Percentiles rank a stretch among this genome's conserved stretches.
Conservation (phyloP, 2,797 vertebrate genomes). For the Macropodus opercularis region DNA sequence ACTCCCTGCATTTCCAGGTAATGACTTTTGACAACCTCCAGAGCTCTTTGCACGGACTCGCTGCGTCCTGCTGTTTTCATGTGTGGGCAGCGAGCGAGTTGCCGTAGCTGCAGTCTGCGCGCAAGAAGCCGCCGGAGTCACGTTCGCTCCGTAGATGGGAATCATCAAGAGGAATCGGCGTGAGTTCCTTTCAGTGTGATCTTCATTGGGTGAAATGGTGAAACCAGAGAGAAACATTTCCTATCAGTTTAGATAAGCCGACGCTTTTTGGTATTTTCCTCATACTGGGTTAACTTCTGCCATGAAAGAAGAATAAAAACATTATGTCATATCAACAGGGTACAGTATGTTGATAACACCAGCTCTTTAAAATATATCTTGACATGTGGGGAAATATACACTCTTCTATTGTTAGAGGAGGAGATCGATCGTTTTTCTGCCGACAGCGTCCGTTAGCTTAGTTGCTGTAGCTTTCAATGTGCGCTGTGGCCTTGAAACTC, state of each 20-base stretch:
- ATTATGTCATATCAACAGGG: background rate
- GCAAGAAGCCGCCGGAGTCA: conserved; percentile 13
- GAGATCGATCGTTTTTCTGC: background rate
- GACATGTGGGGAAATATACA: background rate
- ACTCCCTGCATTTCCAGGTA: conserved; percentile 1
- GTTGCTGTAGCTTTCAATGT: too few relatives aligned
- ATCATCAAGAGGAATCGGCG: conserved; percentile 34
- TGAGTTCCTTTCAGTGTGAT: conserved; percentile 4
- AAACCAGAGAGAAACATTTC: background rate
- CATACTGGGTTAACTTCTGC: background rate
- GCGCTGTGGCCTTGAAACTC: background rate
- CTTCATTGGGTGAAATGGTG: conserved; percentile 5
- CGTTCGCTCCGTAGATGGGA: conserved; percentile 12
- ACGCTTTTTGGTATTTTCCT: background rate
- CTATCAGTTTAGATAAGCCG: background rate
- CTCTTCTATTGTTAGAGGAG: background rate
- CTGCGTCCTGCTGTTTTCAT: conserved; percentile 24
- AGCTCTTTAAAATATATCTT: background rate
- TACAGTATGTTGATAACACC: background rate
- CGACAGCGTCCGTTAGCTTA: background rate
- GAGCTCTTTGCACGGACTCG: conserved; percentile 21
- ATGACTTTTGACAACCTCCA: conserved; percentile 14
- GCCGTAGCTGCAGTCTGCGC: background rate
- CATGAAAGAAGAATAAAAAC: background rate
- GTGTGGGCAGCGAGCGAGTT: conserved; percentile 7